These are phyloP conservation scores for Taenioides sp. DNA, from an alignment of 2,797 vertebrate species.

Conservation along the genomic window DNA sequence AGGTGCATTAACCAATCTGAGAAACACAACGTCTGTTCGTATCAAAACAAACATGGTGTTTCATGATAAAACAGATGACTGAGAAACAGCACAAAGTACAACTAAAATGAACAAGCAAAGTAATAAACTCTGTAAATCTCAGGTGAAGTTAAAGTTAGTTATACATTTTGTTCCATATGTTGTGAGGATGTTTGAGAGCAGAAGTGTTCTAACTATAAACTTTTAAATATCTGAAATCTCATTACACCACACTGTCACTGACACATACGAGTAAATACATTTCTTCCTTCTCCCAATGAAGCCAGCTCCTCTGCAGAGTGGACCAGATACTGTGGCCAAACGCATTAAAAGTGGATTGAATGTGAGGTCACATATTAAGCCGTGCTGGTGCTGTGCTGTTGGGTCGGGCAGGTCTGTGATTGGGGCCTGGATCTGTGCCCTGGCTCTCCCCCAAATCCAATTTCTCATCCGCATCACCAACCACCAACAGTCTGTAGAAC, in stretches of 20 bases:
- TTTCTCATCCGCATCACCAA: constrained; percentile 56
- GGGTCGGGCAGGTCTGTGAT: constrained; percentile 44
- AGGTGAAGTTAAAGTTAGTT: too few species aligned
- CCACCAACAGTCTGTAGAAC: constrained; percentile 23
- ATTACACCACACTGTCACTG: background rate
- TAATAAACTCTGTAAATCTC: too few species aligned
- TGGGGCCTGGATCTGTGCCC: constrained; percentile 61
- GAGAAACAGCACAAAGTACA: too few species aligned
- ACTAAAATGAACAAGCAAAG: too few species aligned
- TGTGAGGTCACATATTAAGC: constrained; percentile 54
- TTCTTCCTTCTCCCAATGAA: constrained; percentile 8
- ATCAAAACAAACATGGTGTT: too few species aligned
- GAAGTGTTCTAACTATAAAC: background rate
- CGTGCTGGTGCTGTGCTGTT: constrained; percentile 52
- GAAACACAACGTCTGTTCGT: background rate
- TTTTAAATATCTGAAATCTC: background rate
- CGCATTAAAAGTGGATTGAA: constrained; percentile 48
- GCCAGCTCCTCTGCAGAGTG: constrained; percentile 1
- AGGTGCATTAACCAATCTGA: background rate
- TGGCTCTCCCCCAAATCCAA: constrained; percentile 62
- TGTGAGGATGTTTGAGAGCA: too few species aligned
- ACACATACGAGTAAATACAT: background rate
- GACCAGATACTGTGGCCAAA: constrained; percentile 15
- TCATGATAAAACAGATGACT: too few species aligned
- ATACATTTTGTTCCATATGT: too few species aligned